These are phyloP conservation scores for Columba guinea DNA, from an alignment of 2,797 vertebrate species.

Conservation along the genomic window DNA sequence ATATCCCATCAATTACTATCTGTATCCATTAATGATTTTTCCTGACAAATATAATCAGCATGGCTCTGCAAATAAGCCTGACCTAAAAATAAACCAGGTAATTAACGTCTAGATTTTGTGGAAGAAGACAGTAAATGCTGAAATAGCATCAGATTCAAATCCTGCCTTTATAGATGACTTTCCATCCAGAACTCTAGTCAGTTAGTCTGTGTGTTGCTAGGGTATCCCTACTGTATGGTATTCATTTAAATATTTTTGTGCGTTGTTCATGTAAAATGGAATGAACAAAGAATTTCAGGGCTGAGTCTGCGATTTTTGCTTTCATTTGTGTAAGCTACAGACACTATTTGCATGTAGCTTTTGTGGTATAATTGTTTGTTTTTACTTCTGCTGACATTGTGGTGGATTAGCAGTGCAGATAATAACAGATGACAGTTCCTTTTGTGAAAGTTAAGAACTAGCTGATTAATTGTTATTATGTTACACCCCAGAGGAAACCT, in stretches of 20 bases:
- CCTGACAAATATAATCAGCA: neutral
- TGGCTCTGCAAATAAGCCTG: neutral
- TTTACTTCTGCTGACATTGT: constrained; percentile 10
- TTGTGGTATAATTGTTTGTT: constrained; percentile 34
- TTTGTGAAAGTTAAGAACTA: constrained; percentile 55
- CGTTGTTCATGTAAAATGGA: neutral
- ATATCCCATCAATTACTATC: neutral
- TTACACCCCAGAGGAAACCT: constrained; percentile 36
- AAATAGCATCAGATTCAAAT: neutral
- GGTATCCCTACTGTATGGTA: neutral
- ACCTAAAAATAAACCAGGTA: constrained; percentile 15
- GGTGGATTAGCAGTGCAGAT: constrained; percentile 33
- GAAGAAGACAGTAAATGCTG: neutral
- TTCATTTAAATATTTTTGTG: neutral
- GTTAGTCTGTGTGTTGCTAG: neutral
- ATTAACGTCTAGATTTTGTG: neutral
- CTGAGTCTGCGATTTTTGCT: neutral
- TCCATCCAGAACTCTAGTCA: neutral
- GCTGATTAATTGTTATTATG: constrained; percentile 64
- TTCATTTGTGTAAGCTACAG: neutral
- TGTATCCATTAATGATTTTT: constrained; percentile 1
- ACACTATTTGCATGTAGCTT: constrained; percentile 8
- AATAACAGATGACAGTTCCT: constrained; percentile 53
- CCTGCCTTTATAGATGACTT: neutral
- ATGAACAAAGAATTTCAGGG: neutral